Evolutionary conservation across 2,797 vertebrate genomes (phyloP), one percentile per base, ranked within the genome.

Genomic region (Muraenolepis orangiensis): DNA sequence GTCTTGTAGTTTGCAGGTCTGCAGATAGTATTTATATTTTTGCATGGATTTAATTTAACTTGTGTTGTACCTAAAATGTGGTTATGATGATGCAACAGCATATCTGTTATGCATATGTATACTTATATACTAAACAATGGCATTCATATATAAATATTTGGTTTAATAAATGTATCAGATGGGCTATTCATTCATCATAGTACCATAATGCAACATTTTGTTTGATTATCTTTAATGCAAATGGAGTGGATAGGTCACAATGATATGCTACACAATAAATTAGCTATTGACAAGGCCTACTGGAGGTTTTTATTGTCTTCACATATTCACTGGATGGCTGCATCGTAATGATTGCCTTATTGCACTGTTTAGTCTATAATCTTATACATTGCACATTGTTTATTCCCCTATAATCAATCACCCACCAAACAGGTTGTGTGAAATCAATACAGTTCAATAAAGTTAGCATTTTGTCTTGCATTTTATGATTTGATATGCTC

Each of bases 401-500:
- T 42, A 70, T 73, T 18, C 20, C 29, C 31, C 28, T 18, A 42
- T 71, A 26, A 72, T 28, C 28, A 18, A 61, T 68, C 3, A 10
- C 12, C 46, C 66, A 74, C 7, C n/a, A 72, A 74, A 26, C 42
- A 57, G 31, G 18, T 68, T 71, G 26, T 34, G 20, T 28, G 74
- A 57, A 75, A 80, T 79, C 71, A 75, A 42, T 66, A 30, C 40
- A 66, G 28, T 7, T 32, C n/a, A 32, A 28, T 74, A 73, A 74
- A n/a, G n/a, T n/a, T n/a, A 69, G 69, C 12, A 75, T 28, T 74
- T 23, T 74, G 76, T 72, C 69, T 34, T 69, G 66, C n/a, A n/a
- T 20, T 70, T 76, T 76, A 80, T 77, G 71, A 71, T 57, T 74
- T 75, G 80, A 84, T 87, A 88, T 72, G 69, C 23, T 64, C 57